Percentiles rank a stretch among this genome's conserved stretches.
Evolutionary conservation across 2,113 vertebrate genomes (phyloP).

Genomic region (Colinus virginianus): DNA sequence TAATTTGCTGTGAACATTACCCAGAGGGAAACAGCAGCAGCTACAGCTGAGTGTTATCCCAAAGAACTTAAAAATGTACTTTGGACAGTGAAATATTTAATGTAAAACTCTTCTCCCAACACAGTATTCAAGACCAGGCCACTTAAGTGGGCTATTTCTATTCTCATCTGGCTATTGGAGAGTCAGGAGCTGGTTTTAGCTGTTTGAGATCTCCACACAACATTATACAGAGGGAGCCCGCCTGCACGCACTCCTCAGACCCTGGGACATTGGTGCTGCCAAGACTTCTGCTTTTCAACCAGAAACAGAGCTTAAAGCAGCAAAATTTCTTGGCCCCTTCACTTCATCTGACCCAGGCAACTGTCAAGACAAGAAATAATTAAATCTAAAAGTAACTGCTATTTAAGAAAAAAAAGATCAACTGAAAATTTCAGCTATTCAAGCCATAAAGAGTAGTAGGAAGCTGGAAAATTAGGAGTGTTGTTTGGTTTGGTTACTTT

Average conservation of each 20-base stretch:
- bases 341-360: background rate
- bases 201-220: background rate
- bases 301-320: background rate
- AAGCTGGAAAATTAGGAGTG: background rate
- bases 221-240: background rate
- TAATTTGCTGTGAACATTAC: background rate
- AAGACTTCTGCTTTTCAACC: accelerated
- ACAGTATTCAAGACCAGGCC: background rate
- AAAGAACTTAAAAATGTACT: conserved; percentile 6
- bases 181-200: conserved; percentile 7
- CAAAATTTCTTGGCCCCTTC: background rate
- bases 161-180: background rate
- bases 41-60: background rate
- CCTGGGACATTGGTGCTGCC: accelerated
- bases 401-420: background rate
- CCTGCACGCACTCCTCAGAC: accelerated
- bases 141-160: background rate
- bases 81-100: background rate
- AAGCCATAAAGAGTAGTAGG: background rate
- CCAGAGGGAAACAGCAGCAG: background rate
- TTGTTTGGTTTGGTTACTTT: background rate
- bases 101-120: conserved; percentile 12
- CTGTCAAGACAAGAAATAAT: background rate
- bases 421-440: background rate
- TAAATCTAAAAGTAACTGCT: background rate